Percentiles rank a stretch among this genome's conserved stretches.
Evolutionary conservation across 2,888 invertebrate species (phyloP).

Genomic region (Drosophila paramelanica): DNA sequence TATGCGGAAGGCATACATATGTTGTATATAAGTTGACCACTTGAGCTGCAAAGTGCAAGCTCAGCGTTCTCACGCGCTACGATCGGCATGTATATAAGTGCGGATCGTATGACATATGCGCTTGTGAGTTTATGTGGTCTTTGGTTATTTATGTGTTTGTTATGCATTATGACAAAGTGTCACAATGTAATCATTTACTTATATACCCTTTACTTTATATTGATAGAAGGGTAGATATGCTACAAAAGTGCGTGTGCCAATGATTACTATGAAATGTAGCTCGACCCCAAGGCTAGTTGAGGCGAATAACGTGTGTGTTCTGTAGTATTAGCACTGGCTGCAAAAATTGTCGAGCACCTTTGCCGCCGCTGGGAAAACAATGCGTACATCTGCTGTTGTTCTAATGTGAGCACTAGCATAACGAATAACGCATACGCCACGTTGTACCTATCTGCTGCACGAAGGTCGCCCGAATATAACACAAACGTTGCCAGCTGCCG

Average conservation of each 20-base stretch:
- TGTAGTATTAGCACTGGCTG: conserved; percentile 24
- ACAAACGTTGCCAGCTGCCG: conserved; percentile 24
- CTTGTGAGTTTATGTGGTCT: too few relatives aligned
- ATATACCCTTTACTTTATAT: too few relatives aligned
- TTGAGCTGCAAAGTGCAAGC: too few relatives aligned
- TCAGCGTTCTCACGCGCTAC: too few relatives aligned
- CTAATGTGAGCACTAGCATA: conserved; percentile 19
- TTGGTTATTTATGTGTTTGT: too few relatives aligned
- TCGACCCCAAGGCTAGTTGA: neutral
- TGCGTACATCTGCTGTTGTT: conserved; percentile 1
- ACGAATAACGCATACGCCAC: conserved; percentile 31
- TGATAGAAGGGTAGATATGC: too few relatives aligned
- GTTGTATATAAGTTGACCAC: too few relatives aligned
- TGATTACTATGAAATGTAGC: conserved; percentile 1
- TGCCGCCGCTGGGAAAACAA: conserved; percentile 18
- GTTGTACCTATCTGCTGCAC: conserved; percentile 12
- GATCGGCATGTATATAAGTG: too few relatives aligned
- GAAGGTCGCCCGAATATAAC: conserved; percentile 9
- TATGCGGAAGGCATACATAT: too few relatives aligned
- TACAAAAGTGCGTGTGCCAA: conserved; percentile 4
- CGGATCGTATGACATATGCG: too few relatives aligned
- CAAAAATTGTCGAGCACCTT: conserved; percentile 25
- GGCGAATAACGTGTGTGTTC: conserved; percentile 1
- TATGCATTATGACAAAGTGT: too few relatives aligned
- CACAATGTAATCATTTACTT: too few relatives aligned